A percentile compares a stretch with the other conserved stretches of the same genome.
Conservation (phyloP, 2,113 vertebrate genomes). For the Macaca fascicularis region T2T-MFA8v1.1 NC_088392.1:51104001-51104500, state of each 20-base stretch:
- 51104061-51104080: not conserved
- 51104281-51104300: not conserved
- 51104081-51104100: not conserved
- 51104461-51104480: not conserved
- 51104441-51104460: not conserved
- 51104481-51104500: not conserved
- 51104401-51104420: not conserved
- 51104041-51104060: not conserved
- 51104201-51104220: not conserved
- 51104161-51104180: not conserved
- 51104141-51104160: constrained; percentile 14
- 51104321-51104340: not conserved
- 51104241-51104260: not conserved
- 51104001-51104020: not conserved
- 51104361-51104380: not conserved
- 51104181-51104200: not conserved
- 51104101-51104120: not conserved
- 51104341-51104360: not conserved
- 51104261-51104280: not conserved
- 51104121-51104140: not conserved
- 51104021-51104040: not conserved
- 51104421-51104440: not conserved
- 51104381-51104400: not conserved
- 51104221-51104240: not conserved
- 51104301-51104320: not conserved